Percentiles rank a stretch among this genome's conserved stretches.
Evolutionary conservation across 1,140 invertebrate genomes (phyloP).

Genomic region (Drosophila novamexicana): DNA sequence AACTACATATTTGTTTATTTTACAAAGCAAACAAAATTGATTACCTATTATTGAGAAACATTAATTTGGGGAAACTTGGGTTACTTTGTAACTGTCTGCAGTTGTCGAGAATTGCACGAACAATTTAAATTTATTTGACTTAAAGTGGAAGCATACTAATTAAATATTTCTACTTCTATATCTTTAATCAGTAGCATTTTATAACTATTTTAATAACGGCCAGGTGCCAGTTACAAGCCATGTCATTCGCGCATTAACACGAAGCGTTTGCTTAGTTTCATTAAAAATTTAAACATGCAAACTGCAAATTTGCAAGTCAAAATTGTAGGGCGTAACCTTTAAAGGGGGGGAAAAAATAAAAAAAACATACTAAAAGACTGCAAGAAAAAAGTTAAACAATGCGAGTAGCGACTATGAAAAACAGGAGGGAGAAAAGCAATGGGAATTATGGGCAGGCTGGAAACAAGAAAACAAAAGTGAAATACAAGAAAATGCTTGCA

Average conservation of each 20-base stretch:
- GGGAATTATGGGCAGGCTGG: constrained; percentile 19
- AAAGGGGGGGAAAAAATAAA: constrained; percentile 5
- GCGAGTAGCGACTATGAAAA: constrained; percentile 7
- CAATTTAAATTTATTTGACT: background rate
- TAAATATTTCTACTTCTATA: no score
- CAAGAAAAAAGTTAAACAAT: constrained; percentile 3
- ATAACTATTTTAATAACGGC: background rate
- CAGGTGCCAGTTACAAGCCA: constrained; percentile 5
- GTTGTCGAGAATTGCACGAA: no score
- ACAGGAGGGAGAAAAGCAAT: background rate
- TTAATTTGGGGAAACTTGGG: no score
- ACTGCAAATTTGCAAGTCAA: constrained; percentile 70
- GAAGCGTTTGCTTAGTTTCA: background rate
- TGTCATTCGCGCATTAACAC: background rate
- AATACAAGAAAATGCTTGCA: constrained; percentile 34
- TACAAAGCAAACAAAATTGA: no score
- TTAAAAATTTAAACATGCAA: constrained; percentile 26
- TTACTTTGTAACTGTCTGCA: no score
- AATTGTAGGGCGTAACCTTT: constrained; percentile 29
- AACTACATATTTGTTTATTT: no score
- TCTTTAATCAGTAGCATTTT: no score
- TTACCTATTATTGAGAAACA: no score
- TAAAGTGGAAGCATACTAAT: background rate
- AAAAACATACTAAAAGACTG: constrained; percentile 6
- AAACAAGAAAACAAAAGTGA: constrained; percentile 25